Conservation (phyloP, 2,888 invertebrate species). For the Drosophila nr. medialis region DNA sequence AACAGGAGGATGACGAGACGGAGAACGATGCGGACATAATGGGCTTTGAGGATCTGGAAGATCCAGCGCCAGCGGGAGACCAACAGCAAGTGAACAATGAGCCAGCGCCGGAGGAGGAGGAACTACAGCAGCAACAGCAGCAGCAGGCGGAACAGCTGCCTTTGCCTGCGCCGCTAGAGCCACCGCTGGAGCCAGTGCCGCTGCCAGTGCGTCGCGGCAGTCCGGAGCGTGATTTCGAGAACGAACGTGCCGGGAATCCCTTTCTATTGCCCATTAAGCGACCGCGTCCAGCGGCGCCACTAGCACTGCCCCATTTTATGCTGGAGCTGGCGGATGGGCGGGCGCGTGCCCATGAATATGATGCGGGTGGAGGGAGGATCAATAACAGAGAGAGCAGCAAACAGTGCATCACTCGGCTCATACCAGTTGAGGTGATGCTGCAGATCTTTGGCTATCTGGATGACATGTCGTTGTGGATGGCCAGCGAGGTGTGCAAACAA, state of each 20-base stretch:
- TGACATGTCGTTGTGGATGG: slow-evolving; percentile 95
- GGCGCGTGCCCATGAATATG: slow-evolving; percentile 69
- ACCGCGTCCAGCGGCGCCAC: slow-evolving; percentile 80
- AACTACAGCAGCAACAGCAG: slow-evolving; percentile 19
- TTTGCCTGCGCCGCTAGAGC: slow-evolving; percentile 14
- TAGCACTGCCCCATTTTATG: slow-evolving; percentile 81
- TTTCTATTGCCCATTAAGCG: slow-evolving; percentile 74
- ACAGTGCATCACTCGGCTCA: slow-evolving; percentile 70
- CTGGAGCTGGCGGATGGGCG: slow-evolving; percentile 81
- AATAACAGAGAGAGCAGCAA: slow-evolving; percentile 11
- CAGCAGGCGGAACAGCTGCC: slow-evolving; percentile 15
- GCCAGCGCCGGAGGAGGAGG: slow-evolving; percentile 26
- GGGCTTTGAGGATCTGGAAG: slow-evolving; percentile 77
- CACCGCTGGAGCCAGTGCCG: slow-evolving; percentile 34
- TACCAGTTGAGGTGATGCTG: slow-evolving; percentile 89
- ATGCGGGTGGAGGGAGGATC: slow-evolving; percentile 1
- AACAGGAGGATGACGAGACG: slow-evolving; percentile 81
- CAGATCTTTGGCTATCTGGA: slow-evolving; percentile 95
- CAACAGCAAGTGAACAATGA: slow-evolving; percentile 50
- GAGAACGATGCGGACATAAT: slow-evolving; percentile 79
- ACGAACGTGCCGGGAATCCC: slow-evolving; percentile 64
- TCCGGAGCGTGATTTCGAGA: slow-evolving; percentile 64
- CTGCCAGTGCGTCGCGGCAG: slow-evolving; percentile 52
- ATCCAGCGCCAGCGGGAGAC: slow-evolving; percentile 66
- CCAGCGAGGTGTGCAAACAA: slow-evolving; percentile 93